These are phyloP conservation scores for Chelmon rostratus DNA, from an alignment of 2,797 vertebrate genomes.

Conservation along the genomic window DNA sequence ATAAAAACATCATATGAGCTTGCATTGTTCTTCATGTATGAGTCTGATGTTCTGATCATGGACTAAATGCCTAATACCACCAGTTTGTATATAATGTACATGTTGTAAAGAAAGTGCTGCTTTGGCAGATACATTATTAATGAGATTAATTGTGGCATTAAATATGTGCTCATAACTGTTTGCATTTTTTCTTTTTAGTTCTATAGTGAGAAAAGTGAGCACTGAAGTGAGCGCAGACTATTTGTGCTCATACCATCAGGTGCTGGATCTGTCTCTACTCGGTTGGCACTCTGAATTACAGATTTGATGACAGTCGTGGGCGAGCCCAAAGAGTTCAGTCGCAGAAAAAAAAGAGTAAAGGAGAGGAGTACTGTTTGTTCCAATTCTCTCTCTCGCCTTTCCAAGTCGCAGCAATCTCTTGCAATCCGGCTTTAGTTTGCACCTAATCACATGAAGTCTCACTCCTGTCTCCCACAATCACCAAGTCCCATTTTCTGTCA, in stretches of 20 bases:
- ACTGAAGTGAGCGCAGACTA: constrained; percentile 31
- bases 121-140: constrained; percentile 31
- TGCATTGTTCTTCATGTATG: neutral
- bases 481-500: constrained; percentile 75
- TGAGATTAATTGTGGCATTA: constrained; percentile 56
- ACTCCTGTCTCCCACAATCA: constrained; percentile 78
- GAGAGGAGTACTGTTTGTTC: constrained; percentile 68
- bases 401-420: constrained; percentile 71
- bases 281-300: constrained; percentile 62
- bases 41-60: constrained; percentile 8
- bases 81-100: constrained; percentile 63
- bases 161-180: constrained; percentile 22
- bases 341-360: constrained; percentile 29
- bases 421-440: constrained; percentile 72
- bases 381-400: constrained; percentile 53
- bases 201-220: constrained; percentile 20
- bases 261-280: constrained; percentile 55
- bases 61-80: neutral
- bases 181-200: constrained; percentile 31
- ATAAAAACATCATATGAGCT: neutral
- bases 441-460: constrained; percentile 78
- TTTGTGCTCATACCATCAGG: constrained; percentile 46
- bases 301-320: constrained; percentile 61
- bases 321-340: constrained; percentile 57
- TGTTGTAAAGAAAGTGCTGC: constrained; percentile 47